Conservation (phyloP, 2,113 vertebrate genomes). For the Hemiprocne comata region DNA sequence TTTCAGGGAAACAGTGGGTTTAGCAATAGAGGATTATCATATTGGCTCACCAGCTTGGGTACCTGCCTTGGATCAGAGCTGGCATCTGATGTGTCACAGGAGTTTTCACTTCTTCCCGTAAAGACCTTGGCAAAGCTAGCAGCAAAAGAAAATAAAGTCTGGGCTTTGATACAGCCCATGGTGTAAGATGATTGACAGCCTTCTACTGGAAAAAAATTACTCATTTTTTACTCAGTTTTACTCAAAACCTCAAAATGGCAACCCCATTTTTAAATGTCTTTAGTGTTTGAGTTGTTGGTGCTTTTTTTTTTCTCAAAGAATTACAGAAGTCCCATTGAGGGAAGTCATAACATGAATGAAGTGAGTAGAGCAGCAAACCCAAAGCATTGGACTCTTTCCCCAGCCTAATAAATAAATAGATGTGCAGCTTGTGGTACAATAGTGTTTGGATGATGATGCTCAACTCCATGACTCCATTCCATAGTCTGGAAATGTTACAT, state of each 20-base stretch:
- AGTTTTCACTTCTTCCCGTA: not conserved
- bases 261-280: not conserved
- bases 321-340: not conserved
- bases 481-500: not conserved
- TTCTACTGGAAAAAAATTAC: not conserved
- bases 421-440: not conserved
- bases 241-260: not conserved
- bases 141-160: not conserved
- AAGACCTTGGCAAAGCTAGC: not conserved
- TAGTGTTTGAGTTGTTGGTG: not conserved
- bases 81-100: not conserved
- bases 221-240: not conserved
- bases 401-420: not conserved
- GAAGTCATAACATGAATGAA: not conserved
- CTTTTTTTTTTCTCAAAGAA: not conserved
- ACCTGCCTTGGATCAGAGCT: not conserved
- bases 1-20: not conserved
- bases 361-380: not conserved
- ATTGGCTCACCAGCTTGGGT: not conserved
- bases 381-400: not conserved
- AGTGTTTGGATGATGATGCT: not conserved
- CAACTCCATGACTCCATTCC: not conserved
- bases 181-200: not conserved
- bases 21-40: conserved; percentile 20
- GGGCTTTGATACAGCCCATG: not conserved